phyloP scores from a whole-genome alignment of 2,113 vertebrate species.

The Cyanistes caeruleus region DNA sequence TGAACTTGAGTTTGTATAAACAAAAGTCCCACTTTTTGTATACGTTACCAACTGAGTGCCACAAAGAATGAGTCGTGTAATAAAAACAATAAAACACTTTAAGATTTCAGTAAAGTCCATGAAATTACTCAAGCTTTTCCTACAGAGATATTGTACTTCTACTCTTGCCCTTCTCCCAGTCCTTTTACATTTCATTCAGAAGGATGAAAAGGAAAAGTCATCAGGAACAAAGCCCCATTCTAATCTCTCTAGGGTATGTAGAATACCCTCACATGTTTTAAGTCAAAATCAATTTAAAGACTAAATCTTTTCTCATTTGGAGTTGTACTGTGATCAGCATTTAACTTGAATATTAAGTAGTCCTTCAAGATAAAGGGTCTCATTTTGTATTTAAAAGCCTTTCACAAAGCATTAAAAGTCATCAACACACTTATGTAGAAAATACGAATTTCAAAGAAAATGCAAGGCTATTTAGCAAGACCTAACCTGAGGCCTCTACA shows the following conservation, averaged over 20 bases:
- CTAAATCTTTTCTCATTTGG: not conserved
- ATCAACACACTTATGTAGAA: not conserved
- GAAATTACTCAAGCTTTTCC: not conserved
- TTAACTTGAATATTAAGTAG: not conserved
- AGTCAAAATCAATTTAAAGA: not conserved
- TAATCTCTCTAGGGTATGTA: not conserved
- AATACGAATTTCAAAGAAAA: not conserved
- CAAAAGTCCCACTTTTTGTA: not conserved
- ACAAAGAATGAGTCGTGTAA: not conserved
- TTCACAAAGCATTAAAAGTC: not conserved
- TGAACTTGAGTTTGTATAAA: not conserved
- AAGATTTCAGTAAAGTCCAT: not conserved
- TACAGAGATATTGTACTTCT: not conserved
- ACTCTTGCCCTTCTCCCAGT: not conserved
- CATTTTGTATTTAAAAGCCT: conserved; percentile 24
- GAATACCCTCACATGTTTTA: not conserved
- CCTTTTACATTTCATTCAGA: not conserved
- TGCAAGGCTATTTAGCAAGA: not conserved
- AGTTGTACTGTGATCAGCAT: not conserved
- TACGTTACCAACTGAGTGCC: not conserved
- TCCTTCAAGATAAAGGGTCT: not conserved
- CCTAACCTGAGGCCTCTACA: not conserved
- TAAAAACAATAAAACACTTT: not conserved
- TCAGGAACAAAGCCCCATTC: not conserved
- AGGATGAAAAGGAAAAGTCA: not conserved